A percentile compares a stretch with the other conserved stretches of the same genome.
phyloP scores from a whole-genome alignment of 2,113 vertebrate species.

The Rhabdomys dilectus region DNA sequence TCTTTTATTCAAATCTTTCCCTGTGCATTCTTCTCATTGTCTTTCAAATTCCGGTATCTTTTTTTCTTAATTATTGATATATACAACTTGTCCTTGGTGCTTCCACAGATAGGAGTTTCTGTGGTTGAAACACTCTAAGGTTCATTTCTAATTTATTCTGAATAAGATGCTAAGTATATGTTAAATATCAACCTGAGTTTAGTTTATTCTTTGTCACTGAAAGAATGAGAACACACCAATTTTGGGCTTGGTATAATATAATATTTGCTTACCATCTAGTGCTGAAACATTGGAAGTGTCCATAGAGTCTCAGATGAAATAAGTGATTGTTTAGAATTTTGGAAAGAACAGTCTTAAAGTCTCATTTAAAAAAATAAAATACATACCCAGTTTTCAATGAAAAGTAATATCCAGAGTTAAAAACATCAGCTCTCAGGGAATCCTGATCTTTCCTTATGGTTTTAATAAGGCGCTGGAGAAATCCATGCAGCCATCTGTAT shows the following conservation, averaged over 20 bases:
- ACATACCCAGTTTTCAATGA: not conserved
- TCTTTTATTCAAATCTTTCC: not conserved
- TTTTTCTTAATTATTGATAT: not conserved
- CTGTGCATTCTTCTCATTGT: not conserved
- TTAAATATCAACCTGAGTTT: not conserved
- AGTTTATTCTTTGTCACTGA: not conserved
- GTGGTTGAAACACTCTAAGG: not conserved
- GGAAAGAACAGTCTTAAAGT: not conserved
- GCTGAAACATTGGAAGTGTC: not conserved
- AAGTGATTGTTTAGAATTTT: not conserved
- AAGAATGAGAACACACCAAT: not conserved
- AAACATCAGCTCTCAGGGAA: not conserved
- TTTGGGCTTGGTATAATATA: not conserved
- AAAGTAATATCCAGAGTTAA: too few species aligned
- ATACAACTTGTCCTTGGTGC: not conserved
- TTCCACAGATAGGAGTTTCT: not conserved
- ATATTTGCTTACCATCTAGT: not conserved
- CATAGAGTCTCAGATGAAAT: not conserved
- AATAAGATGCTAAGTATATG: not conserved
- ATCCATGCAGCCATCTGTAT: not conserved
- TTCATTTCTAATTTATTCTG: not conserved
- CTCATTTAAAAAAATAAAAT: not conserved
- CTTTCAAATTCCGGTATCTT: not conserved
- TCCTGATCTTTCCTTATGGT: not conserved
- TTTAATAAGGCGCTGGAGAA: not conserved